Conservation (phyloP, 2,113 vertebrate genomes). For the Ibidorhyncha struthersii region DNA sequence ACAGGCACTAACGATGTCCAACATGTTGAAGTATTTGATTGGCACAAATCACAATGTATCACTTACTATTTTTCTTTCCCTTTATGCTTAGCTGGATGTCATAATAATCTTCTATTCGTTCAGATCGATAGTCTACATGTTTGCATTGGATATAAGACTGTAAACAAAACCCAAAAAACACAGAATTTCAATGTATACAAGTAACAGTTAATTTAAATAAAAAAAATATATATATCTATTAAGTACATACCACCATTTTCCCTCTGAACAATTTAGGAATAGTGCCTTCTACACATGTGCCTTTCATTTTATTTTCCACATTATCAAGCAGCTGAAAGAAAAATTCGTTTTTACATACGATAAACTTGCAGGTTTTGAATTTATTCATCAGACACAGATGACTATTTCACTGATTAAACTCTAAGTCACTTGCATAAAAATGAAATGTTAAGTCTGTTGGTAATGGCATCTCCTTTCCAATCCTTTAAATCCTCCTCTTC, state of each 20-base stretch:
- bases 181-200: neutral
- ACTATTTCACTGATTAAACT: neutral
- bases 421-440: neutral
- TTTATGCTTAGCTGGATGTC: constrained; percentile 99
- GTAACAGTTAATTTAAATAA: neutral
- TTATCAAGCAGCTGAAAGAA: constrained; percentile 94
- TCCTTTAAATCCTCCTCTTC: neutral
- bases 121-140: constrained; percentile 97
- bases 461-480: neutral
- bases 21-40: neutral
- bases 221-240: neutral
- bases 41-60: neutral
- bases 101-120: constrained; percentile 99
- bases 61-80: constrained; percentile 99
- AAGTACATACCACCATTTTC: constrained; percentile 96
- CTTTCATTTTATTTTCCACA: constrained; percentile 99
- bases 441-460: neutral
- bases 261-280: constrained; percentile 98
- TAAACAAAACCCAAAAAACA: constrained; percentile 12
- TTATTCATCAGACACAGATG: neutral
- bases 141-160: constrained; percentile 99
- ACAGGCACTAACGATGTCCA: neutral
- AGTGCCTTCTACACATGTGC: constrained; percentile 98
- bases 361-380: neutral
- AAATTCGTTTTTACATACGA: neutral